These are phyloP conservation scores for Druon quercuslanigerum DNA, from an alignment of 1,140 invertebrate species.

Conservation along the genomic window DNA sequence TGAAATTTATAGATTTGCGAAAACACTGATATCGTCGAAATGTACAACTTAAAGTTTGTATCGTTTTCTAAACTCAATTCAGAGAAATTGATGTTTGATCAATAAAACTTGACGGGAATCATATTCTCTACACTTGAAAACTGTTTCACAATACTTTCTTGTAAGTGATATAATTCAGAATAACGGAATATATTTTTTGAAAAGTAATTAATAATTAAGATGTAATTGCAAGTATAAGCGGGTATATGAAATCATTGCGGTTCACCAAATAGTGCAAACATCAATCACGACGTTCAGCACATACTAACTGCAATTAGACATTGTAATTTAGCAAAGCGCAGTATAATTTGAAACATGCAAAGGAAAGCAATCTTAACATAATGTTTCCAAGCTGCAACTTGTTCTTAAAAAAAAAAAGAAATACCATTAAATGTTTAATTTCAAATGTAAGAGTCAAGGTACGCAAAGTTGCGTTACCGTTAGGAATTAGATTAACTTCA, in stretches of 20 bases:
- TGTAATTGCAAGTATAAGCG: neutral
- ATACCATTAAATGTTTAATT: no score
- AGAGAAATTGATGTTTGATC: neutral
- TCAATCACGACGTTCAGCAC: conserved; percentile 9
- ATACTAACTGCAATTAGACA: neutral
- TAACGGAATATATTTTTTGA: neutral
- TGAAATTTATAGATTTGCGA: no score
- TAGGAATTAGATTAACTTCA: no score
- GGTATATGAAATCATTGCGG: neutral
- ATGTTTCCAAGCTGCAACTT: no score
- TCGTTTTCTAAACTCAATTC: neutral
- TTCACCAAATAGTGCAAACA: conserved; percentile 14
- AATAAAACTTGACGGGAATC: neutral
- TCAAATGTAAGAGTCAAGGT: no score
- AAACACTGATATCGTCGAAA: neutral
- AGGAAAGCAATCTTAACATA: no score
- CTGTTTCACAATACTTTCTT: neutral
- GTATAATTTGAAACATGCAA: neutral
- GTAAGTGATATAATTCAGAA: neutral
- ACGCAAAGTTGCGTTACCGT: no score
- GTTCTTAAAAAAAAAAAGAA: no score
- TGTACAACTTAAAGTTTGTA: neutral
- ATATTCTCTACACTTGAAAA: neutral
- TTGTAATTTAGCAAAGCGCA: neutral
- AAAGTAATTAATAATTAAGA: conserved; percentile 2